These are phyloP conservation scores for Eospalax fontanierii DNA, from an alignment of 2,797 vertebrate species.

Conservation along the genomic window DNA sequence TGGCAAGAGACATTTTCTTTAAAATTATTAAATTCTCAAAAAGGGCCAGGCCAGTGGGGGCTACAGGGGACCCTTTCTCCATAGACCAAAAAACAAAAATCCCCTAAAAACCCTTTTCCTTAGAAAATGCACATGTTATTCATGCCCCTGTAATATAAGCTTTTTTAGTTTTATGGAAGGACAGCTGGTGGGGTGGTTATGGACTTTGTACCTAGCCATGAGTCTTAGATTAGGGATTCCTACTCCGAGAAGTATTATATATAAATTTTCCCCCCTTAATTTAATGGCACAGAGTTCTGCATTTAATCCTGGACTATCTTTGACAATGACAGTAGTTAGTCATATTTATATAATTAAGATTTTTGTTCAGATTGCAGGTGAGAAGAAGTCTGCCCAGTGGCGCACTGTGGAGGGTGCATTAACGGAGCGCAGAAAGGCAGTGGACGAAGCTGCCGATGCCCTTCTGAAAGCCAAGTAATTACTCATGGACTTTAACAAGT, in stretches of 20 bases:
- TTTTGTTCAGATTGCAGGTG: constrained; percentile 89
- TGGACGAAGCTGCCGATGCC: constrained; percentile 93
- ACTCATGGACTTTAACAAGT: constrained; percentile 65
- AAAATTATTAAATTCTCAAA: too few relatives aligned
- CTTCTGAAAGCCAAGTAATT: constrained; percentile 95
- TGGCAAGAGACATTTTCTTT: too few relatives aligned
- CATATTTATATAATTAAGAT: background rate
- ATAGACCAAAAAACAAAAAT: background rate
- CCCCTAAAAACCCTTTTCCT: background rate
- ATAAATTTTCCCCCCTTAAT: background rate
- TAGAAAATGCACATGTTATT: background rate
- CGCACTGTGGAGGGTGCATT: constrained; percentile 94
- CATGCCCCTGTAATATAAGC: too few relatives aligned
- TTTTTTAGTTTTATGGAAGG: background rate
- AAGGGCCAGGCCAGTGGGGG: too few relatives aligned
- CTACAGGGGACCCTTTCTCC: too few relatives aligned
- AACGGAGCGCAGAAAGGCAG: constrained; percentile 91
- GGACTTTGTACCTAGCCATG: background rate
- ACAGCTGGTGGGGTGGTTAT: too few relatives aligned
- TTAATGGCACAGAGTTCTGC: background rate
- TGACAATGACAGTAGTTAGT: background rate
- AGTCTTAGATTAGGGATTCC: background rate
- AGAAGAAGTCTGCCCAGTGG: constrained; percentile 96
- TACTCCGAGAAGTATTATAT: constrained; percentile 16
- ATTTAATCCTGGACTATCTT: background rate